Conservation (phyloP, 2,888 invertebrate species). For the Tipula helvola region DNA sequence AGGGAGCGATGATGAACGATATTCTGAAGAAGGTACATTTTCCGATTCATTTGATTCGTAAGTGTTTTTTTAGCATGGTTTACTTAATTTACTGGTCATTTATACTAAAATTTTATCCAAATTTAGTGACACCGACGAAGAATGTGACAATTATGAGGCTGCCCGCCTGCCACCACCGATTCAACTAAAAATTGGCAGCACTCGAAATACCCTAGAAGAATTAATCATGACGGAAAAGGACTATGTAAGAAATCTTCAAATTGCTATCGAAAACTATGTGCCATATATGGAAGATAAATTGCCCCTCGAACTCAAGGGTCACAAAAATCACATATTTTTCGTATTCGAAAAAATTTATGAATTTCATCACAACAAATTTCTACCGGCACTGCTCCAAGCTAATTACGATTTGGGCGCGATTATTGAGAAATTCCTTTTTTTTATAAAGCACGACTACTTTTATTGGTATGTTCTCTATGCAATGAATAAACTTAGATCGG, state of each 20-base stretch:
- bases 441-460: neutral
- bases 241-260: constrained; percentile 29
- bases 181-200: neutral
- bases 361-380: constrained; percentile 53
- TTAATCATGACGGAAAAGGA: constrained; percentile 32
- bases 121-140: neutral
- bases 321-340: constrained; percentile 56
- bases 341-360: constrained; percentile 88
- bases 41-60: neutral
- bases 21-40: neutral
- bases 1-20: neutral
- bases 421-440: neutral
- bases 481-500: neutral
- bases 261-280: constrained; percentile 31
- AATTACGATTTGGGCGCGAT: neutral
- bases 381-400: neutral
- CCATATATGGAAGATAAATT: constrained; percentile 28
- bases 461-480: neutral
- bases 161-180: neutral
- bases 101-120: neutral
- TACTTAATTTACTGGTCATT: neutral
- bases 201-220: constrained; percentile 26
- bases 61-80: neutral
- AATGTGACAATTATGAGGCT: neutral
- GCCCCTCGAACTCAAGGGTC: constrained; percentile 30